These are phyloP conservation scores for Philaenus spumarius DNA, from an alignment of 1,140 invertebrate species.

Conservation along the genomic window DNA sequence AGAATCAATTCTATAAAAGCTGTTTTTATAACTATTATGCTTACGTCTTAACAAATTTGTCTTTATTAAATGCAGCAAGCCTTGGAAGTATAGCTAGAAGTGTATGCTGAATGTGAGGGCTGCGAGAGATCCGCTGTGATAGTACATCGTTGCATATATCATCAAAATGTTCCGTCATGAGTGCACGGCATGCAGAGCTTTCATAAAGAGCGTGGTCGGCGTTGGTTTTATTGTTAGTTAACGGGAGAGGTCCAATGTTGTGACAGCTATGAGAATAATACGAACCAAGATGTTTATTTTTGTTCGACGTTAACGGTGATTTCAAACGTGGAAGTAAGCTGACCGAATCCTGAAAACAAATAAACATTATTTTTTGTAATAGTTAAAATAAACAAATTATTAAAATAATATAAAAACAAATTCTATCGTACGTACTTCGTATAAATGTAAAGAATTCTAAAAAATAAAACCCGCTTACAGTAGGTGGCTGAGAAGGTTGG, in stretches of 20 bases:
- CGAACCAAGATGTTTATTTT: constrained; percentile 7
- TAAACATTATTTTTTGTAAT: constrained; percentile 1
- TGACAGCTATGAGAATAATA: background rate
- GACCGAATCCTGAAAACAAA: constrained; percentile 32
- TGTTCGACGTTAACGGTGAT: constrained; percentile 33
- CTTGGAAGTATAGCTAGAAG: constrained; percentile 85
- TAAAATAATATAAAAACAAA: too few relatives aligned
- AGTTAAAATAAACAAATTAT: background rate
- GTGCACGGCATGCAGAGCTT: constrained; percentile 75
- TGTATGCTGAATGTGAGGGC: constrained; percentile 77
- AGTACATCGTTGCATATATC: constrained; percentile 74
- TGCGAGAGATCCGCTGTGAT: constrained; percentile 64
- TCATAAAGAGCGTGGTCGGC: constrained; percentile 52
- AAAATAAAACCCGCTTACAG: background rate
- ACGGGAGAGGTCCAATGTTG: background rate
- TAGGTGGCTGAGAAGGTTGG: constrained; percentile 8
- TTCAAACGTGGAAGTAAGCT: constrained; percentile 40
- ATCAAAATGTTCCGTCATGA: constrained; percentile 79
- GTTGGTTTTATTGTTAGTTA: constrained; percentile 11
- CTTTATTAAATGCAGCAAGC: constrained; percentile 85
- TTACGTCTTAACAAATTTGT: constrained; percentile 60
- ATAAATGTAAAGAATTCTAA: too few relatives aligned
- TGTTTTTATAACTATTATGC: constrained; percentile 3
- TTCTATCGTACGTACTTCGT: too few relatives aligned
- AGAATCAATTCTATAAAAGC: too few relatives aligned